These are phyloP conservation scores for Odontothrips loti DNA, from an alignment of 2,888 invertebrate genomes.

Conservation along the genomic window DNA sequence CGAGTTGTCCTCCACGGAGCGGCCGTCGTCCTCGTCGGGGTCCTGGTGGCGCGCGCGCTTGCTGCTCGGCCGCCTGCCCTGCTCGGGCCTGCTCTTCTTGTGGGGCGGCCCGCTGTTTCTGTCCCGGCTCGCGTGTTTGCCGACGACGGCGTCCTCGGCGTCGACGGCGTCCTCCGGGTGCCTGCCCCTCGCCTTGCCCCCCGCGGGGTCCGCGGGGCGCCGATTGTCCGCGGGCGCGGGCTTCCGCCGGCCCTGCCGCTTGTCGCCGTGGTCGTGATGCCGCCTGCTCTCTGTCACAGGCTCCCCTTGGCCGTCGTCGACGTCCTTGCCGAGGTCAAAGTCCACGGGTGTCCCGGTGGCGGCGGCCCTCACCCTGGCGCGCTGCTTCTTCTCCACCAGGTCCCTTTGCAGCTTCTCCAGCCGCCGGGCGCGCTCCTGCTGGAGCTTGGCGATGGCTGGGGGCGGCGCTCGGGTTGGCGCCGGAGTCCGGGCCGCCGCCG, in stretches of 20 bases:
- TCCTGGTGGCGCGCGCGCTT: not conserved
- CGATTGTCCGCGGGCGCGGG: not conserved
- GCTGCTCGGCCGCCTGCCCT: not conserved
- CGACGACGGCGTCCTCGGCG: no score
- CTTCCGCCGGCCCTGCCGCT: not conserved
- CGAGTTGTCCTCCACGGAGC: constrained; percentile 20
- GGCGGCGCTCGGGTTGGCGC: not conserved
- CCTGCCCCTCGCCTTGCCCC: not conserved
- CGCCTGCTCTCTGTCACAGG: not conserved
- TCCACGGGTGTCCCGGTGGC: not conserved
- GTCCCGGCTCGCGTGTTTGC: no score
- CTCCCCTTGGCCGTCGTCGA: not conserved
- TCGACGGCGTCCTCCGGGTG: no score
- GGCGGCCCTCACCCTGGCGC: not conserved
- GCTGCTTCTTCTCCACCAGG: not conserved
- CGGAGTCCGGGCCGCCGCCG: not conserved
- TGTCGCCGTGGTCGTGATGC: not conserved
- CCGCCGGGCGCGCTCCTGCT: not conserved
- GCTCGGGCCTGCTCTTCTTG: not conserved
- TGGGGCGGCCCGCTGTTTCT: no score
- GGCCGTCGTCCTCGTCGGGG: not conserved
- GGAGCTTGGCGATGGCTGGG: not conserved
- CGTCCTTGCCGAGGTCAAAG: not conserved
- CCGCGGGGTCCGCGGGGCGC: no score
- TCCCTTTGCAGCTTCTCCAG: constrained; percentile 11